Percentiles rank a stretch among this genome's conserved stretches.
These are phyloP conservation scores for Barbus barbus DNA, from an alignment of 2,113 vertebrate genomes.

Conservation along the genomic window DNA sequence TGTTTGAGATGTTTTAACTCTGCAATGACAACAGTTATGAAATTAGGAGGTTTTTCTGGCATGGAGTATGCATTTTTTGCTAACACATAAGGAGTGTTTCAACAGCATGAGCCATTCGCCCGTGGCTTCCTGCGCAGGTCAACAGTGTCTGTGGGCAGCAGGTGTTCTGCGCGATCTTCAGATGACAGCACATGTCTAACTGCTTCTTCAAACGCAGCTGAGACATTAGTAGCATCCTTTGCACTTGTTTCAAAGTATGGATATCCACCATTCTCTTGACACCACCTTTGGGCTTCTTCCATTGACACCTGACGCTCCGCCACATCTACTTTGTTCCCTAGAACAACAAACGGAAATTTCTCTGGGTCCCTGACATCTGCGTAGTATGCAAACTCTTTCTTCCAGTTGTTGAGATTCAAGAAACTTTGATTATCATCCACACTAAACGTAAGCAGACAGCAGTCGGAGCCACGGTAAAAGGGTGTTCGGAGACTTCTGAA, in stretches of 20 bases:
- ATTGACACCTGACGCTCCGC: constrained; percentile 86
- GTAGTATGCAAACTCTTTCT: constrained; percentile 95
- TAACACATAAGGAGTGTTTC: constrained; percentile 42
- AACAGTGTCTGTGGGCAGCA: constrained; percentile 87
- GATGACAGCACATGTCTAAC: constrained; percentile 84
- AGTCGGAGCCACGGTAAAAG: constrained; percentile 91
- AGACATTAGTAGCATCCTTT: constrained; percentile 92
- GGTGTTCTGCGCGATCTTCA: constrained; percentile 85
- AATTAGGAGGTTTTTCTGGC: background rate
- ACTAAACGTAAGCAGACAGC: constrained; percentile 95
- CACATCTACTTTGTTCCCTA: constrained; percentile 95
- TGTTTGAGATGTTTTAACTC: background rate
- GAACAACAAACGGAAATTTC: constrained; percentile 90
- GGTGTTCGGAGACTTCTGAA: constrained; percentile 5
- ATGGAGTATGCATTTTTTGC: background rate
- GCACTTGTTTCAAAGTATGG: constrained; percentile 97
- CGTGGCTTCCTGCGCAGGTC: constrained; percentile 83
- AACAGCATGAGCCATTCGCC: constrained; percentile 84
- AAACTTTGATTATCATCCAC: constrained; percentile 95
- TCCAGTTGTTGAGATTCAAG: constrained; percentile 92
- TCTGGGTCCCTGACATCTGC: constrained; percentile 93
- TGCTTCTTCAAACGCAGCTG: constrained; percentile 91
- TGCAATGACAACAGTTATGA: background rate
- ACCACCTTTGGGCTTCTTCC: constrained; percentile 91
- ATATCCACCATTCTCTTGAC: constrained; percentile 88